phyloP scores from a whole-genome alignment of 2,888 invertebrate species.

The Diaperis boleti region DNA sequence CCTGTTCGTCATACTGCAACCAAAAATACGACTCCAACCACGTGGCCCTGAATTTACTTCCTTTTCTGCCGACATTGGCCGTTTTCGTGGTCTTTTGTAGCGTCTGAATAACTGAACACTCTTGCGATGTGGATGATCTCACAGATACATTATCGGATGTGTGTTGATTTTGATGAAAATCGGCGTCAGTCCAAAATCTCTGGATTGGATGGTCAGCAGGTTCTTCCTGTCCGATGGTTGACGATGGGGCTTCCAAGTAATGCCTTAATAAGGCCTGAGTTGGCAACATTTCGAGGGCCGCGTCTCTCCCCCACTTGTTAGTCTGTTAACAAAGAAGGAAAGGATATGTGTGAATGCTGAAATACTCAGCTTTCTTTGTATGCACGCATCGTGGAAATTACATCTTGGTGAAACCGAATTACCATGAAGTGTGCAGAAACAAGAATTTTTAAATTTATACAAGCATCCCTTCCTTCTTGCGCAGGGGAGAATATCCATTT shows the following conservation, averaged over 20 bases:
- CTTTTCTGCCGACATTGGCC: slow-evolving; percentile 64
- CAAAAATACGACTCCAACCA: slow-evolving; percentile 81
- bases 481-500: slow-evolving; percentile 51
- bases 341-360: slow-evolving; percentile 67
- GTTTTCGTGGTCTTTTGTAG: slow-evolving; percentile 9
- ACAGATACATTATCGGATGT: slow-evolving; percentile 7
- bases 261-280: slow-evolving; percentile 46
- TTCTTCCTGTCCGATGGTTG: not conserved
- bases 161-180: slow-evolving; percentile 50
- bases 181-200: not conserved
- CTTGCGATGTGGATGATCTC: slow-evolving; percentile 55
- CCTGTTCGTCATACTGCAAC: slow-evolving; percentile 77
- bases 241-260: slow-evolving; percentile 46
- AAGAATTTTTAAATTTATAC: not conserved
- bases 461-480: slow-evolving; percentile 59
- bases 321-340: slow-evolving; percentile 80
- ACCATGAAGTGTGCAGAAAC: slow-evolving; percentile 37
- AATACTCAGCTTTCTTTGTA: slow-evolving; percentile 37
- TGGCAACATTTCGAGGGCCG: slow-evolving; percentile 63
- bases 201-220: slow-evolving; percentile 51
- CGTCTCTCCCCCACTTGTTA: slow-evolving; percentile 68
- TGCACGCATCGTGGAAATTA: slow-evolving; percentile 25
- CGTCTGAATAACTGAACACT: slow-evolving; percentile 63
- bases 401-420: slow-evolving; percentile 17
- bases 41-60: slow-evolving; percentile 75